phyloP scores from a whole-genome alignment of 2,797 vertebrate species.

The Acrocephalus scirpaceus region DNA sequence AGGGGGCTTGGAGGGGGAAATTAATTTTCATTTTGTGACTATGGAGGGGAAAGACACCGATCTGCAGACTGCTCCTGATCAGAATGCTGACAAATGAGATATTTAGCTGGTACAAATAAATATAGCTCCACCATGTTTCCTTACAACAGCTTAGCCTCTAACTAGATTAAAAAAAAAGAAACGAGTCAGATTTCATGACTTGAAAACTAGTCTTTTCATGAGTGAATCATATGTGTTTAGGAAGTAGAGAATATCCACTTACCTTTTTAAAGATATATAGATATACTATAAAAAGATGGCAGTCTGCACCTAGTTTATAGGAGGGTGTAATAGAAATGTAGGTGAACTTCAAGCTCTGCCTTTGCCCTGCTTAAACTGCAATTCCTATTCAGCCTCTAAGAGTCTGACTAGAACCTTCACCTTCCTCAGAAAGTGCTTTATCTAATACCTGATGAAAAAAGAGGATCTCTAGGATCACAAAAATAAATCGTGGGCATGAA shows the following conservation, averaged over 20 bases:
- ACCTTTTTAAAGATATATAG: neutral
- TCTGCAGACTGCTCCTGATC: neutral
- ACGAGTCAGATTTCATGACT: neutral
- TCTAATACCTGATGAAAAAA: neutral
- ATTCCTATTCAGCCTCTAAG: neutral
- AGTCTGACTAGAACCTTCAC: neutral
- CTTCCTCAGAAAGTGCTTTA: neutral
- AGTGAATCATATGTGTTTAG: neutral
- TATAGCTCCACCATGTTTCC: neutral
- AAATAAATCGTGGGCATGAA: neutral
- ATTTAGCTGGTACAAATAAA: neutral
- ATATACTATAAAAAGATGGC: neutral
- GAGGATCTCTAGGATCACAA: neutral
- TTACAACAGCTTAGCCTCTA: neutral
- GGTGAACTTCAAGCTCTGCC: neutral
- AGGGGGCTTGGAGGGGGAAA: neutral
- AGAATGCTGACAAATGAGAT: neutral
- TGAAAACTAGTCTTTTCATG: neutral
- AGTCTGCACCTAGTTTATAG: neutral
- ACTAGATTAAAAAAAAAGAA: neutral
- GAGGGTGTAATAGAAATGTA: neutral
- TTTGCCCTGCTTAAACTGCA: neutral
- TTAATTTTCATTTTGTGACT: neutral
- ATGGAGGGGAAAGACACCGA: neutral
- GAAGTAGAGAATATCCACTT: neutral